These are phyloP conservation scores for Limenitis camilla DNA, from an alignment of 2,888 invertebrate species.

Conservation along the genomic window DNA sequence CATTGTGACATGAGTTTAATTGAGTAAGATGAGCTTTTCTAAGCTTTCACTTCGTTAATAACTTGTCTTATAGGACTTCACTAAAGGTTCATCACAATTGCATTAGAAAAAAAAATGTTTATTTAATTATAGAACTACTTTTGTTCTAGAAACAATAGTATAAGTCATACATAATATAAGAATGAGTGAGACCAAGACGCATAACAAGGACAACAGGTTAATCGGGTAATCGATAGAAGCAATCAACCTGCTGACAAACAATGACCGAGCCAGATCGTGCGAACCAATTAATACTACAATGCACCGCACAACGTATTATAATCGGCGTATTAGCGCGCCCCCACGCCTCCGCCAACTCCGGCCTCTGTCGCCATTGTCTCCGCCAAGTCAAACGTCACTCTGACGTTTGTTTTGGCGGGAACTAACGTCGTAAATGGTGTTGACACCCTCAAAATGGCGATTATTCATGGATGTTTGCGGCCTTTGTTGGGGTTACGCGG, in stretches of 20 bases:
- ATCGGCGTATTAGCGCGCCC: slow-evolving; percentile 48
- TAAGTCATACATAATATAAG: no score
- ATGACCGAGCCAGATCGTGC: slow-evolving; percentile 30
- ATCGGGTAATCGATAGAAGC: slow-evolving; percentile 23
- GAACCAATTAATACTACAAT: slow-evolving; percentile 56
- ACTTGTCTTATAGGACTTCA: no score
- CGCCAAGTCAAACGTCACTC: slow-evolving; percentile 38
- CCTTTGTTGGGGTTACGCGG: slow-evolving; percentile 58
- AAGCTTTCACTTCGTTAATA: no score
- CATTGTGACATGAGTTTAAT: no score
- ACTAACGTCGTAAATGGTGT: slow-evolving; percentile 52
- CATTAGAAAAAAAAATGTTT: no score
- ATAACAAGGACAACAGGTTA: slow-evolving; percentile 20
- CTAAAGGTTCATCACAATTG: no score
- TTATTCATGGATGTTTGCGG: slow-evolving; percentile 70
- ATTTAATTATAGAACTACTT: no score
- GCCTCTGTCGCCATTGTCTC: slow-evolving; percentile 46
- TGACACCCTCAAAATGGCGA: slow-evolving; percentile 70
- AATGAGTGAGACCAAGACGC: neutral
- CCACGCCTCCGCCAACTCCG: slow-evolving; percentile 30
- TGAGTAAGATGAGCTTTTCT: no score
- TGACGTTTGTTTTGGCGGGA: slow-evolving; percentile 65
- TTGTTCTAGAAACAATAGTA: no score
- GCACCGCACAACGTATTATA: slow-evolving; percentile 48
- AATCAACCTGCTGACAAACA: slow-evolving; percentile 30